Conservation (phyloP, 2,113 vertebrate genomes). For the Camelus dromedarius region DNA sequence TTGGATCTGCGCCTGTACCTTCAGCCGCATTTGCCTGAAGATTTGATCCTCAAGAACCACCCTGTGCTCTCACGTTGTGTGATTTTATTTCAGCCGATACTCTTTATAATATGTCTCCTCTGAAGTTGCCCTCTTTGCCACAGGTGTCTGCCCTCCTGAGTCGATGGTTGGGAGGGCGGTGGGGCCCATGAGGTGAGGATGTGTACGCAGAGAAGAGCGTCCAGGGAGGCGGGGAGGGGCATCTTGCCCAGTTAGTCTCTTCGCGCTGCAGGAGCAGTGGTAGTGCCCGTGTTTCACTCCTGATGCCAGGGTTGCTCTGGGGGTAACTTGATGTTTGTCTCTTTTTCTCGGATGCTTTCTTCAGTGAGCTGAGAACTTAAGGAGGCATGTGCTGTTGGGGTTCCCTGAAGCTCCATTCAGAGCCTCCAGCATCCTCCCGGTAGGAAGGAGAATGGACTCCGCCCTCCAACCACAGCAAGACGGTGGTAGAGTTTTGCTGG, state of each 20-base stretch:
- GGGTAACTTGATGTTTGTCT: background rate
- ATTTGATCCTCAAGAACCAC: background rate
- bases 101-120: background rate
- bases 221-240: fast-evolving
- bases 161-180: too few relatives aligned
- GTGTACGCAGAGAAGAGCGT: background rate
- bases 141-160: background rate
- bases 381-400: background rate
- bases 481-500: background rate
- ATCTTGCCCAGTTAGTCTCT: fast-evolving
- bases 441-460: too few relatives aligned
- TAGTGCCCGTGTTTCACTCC: background rate
- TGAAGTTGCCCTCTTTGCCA: background rate
- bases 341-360: background rate
- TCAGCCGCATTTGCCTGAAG: fast-evolving
- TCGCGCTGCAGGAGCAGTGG: fast-evolving
- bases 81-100: too few relatives aligned
- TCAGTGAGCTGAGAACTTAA: background rate
- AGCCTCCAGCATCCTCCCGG: background rate
- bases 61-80: too few relatives aligned
- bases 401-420: background rate
- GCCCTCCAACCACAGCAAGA: fast-evolving
- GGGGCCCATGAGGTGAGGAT: background rate
- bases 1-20: background rate
- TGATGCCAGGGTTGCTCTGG: background rate